Evolutionary conservation across 2,888 invertebrate genomes (phyloP).

Genomic region (Diarsia mendica): DNA sequence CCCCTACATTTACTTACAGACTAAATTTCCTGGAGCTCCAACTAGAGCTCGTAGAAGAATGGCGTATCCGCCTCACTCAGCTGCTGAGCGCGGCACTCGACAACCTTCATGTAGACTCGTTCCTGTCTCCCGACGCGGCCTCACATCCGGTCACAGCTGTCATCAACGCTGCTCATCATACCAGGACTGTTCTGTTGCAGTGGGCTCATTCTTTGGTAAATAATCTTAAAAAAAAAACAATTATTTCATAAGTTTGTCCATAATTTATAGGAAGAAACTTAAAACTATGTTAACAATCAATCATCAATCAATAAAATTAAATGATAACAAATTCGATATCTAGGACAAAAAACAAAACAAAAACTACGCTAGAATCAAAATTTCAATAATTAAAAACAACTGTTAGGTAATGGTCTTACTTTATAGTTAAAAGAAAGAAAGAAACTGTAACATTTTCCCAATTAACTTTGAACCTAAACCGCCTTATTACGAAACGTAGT

Average conservation of each 20-base stretch:
- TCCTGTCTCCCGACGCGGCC: conserved; percentile 80
- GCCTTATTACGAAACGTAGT: too few species aligned
- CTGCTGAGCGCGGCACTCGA: conserved; percentile 86
- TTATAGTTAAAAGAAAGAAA: neutral
- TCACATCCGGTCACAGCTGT: conserved; percentile 91
- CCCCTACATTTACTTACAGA: conserved; percentile 75
- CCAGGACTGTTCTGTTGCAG: conserved; percentile 82
- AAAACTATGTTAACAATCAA: too few species aligned
- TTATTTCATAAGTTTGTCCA: too few species aligned
- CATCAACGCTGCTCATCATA: conserved; percentile 86
- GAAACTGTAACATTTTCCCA: neutral
- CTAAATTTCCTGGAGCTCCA: conserved; percentile 97
- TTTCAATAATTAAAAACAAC: too few species aligned
- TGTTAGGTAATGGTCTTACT: too few species aligned
- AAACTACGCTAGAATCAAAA: too few species aligned
- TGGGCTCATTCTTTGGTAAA: conserved; percentile 87
- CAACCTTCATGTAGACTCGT: conserved; percentile 74
- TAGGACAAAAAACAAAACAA: too few species aligned
- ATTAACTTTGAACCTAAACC: too few species aligned
- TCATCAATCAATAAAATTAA: too few species aligned
- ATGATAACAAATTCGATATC: too few species aligned
- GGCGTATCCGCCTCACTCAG: conserved; percentile 96
- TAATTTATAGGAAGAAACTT: too few species aligned
- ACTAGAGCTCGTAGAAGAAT: conserved; percentile 97
- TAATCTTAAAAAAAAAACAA: too few species aligned